Evolutionary conservation across 1,140 invertebrate species (phyloP).

Genomic region (Anadara kagoshimensis): DNA sequence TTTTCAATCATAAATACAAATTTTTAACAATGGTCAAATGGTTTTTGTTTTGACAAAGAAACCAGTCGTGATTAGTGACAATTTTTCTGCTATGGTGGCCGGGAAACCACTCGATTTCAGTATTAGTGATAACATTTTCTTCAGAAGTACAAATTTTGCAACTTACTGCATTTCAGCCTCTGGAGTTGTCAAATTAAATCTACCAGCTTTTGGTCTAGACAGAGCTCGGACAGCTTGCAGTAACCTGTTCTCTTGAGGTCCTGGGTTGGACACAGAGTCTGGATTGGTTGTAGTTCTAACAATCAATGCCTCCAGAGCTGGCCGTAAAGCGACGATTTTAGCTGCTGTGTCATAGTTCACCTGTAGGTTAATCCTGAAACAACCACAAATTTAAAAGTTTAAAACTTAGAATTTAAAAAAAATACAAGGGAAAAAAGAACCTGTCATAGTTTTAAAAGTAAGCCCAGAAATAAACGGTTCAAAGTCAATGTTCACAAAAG

Average conservation of each 20-base stretch:
- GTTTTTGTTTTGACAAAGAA: no score
- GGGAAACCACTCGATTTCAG: not conserved
- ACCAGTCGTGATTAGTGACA: no score
- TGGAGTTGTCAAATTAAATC: constrained; percentile 36
- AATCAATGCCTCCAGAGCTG: constrained; percentile 90
- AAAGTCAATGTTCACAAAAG: no score
- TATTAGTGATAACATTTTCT: not conserved
- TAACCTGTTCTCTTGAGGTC: constrained; percentile 61
- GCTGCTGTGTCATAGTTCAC: constrained; percentile 87
- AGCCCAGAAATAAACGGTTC: not conserved
- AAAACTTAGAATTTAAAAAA: no score
- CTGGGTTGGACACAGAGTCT: constrained; percentile 74
- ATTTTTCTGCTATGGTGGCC: not conserved
- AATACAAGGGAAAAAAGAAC: not conserved
- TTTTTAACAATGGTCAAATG: not conserved
- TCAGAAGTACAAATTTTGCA: not conserved
- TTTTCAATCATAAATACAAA: constrained; percentile 1
- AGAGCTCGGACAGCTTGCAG: constrained; percentile 62
- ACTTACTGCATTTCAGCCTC: constrained; percentile 53
- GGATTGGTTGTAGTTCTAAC: constrained; percentile 86
- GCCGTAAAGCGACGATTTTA: constrained; percentile 88
- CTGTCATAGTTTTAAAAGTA: not conserved
- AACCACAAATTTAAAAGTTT: no score
- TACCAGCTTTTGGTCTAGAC: constrained; percentile 61
- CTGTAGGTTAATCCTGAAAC: constrained; percentile 86